Conservation (phyloP, 2,113 vertebrate species). For the Sarotherodon lohbergeri region DNA sequence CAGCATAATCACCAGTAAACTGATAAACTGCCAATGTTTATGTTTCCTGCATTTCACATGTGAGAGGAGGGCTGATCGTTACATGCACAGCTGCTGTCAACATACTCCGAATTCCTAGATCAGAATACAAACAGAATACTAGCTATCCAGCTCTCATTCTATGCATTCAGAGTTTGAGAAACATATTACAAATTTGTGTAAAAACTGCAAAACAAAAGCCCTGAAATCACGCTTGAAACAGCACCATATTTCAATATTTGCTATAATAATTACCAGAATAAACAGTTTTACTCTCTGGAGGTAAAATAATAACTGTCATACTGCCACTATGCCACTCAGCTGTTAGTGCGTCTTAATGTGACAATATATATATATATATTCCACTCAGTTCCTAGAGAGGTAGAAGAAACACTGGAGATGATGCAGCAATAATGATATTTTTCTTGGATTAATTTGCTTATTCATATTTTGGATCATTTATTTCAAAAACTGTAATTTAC, state of each 20-base stretch:
- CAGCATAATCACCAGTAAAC: not conserved
- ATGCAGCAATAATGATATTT: not conserved
- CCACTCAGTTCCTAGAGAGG: not conserved
- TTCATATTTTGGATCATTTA: not conserved
- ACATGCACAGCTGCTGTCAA: not conserved
- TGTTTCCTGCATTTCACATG: slow-evolving; percentile 4
- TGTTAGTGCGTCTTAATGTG: not conserved
- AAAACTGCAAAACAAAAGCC: not conserved
- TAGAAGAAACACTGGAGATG: not conserved
- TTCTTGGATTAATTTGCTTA: not conserved
- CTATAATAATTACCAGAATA: not conserved
- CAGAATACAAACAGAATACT: not conserved
- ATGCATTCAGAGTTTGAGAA: not conserved
- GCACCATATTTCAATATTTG: not conserved
- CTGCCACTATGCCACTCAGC: not conserved
- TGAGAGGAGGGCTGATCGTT: slow-evolving; percentile 4
- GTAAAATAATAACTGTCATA: not conserved
- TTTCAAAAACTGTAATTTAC: not conserved
- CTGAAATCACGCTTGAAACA: not conserved
- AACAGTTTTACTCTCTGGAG: not conserved
- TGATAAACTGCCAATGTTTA: not conserved
- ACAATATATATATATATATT: not conserved
- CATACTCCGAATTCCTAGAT: not conserved
- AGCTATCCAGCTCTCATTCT: not conserved
- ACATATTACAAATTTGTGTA: not conserved